These are phyloP conservation scores for Xylota segnis DNA, from an alignment of 2,888 invertebrate species.

Conservation along the genomic window DNA sequence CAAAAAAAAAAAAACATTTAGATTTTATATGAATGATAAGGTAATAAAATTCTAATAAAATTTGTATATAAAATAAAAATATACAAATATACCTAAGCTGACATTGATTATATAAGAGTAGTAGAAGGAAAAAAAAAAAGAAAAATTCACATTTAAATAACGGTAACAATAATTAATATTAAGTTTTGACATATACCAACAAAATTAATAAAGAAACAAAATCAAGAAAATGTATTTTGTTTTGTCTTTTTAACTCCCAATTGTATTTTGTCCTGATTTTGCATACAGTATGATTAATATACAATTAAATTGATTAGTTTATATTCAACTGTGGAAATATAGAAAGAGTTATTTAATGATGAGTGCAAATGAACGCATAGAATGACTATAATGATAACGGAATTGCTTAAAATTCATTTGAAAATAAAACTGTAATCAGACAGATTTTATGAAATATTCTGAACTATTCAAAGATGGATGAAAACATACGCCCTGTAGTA, in stretches of 20 bases:
- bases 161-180: conserved; percentile 38
- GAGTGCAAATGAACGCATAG: conserved; percentile 19
- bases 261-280: conserved; percentile 10
- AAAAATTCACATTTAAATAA: conserved; percentile 40
- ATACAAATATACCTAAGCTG: conserved; percentile 29
- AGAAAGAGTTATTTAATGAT: conserved; percentile 4
- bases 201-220: conserved; percentile 35
- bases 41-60: conserved; percentile 14
- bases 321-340: conserved; percentile 8
- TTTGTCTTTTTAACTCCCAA: conserved; percentile 2
- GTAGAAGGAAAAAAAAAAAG: conserved; percentile 29
- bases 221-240: conserved; percentile 5
- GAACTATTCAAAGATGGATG: not conserved
- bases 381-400: conserved; percentile 7
- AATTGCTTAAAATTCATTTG: not conserved
- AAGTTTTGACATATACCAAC: conserved; percentile 52
- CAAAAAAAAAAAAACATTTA: conserved; percentile 46
- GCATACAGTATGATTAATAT: not conserved
- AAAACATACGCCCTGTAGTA: no score
- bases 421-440: not conserved
- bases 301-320: conserved; percentile 8
- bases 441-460: not conserved
- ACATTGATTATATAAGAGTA: conserved; percentile 29
- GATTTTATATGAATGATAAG: conserved; percentile 24
- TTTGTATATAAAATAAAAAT: conserved; percentile 28